Percentiles rank a stretch among this genome's conserved stretches.
These are phyloP conservation scores for Cherax quadricarinatus DNA, from an alignment of 1,140 invertebrate genomes.

Conservation along the genomic window DNA sequence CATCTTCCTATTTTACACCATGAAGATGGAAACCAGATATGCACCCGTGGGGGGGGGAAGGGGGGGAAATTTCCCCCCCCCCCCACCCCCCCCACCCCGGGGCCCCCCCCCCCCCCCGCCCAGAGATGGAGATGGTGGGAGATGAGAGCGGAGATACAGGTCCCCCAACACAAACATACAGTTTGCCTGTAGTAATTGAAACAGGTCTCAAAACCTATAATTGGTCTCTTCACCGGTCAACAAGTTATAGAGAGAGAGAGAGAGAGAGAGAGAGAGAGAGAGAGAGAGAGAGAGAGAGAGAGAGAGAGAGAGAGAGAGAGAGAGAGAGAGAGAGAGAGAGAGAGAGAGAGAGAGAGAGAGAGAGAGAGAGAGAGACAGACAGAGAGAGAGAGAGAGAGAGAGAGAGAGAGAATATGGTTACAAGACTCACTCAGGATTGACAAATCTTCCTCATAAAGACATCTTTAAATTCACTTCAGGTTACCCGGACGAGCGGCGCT, in stretches of 20 bases:
- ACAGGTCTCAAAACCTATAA: slow-evolving; percentile 3
- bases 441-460: too few relatives aligned
- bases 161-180: background rate
- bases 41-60: background rate
- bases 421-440: slow-evolving; percentile 1
- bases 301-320: too few relatives aligned
- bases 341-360: too few relatives aligned
- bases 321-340: background rate
- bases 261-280: too few relatives aligned
- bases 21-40: slow-evolving; percentile 60
- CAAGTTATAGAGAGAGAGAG: slow-evolving; percentile 21
- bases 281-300: too few relatives aligned
- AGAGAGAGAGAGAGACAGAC: too few relatives aligned
- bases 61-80: slow-evolving; percentile 3
- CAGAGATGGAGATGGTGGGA: too few relatives aligned
- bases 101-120: background rate
- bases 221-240: slow-evolving; percentile 23
- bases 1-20: slow-evolving; percentile 37
- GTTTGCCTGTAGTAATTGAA: background rate
- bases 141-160: too few relatives aligned
- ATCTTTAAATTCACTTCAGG: too few relatives aligned
- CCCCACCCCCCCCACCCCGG: background rate
- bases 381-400: too few relatives aligned
- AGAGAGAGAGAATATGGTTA: slow-evolving; percentile 19
- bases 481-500: too few relatives aligned